A percentile compares a stretch with the other conserved stretches of the same genome.
phyloP scores from a whole-genome alignment of 2,888 invertebrate species.

The Lucinisca nassula region DNA sequence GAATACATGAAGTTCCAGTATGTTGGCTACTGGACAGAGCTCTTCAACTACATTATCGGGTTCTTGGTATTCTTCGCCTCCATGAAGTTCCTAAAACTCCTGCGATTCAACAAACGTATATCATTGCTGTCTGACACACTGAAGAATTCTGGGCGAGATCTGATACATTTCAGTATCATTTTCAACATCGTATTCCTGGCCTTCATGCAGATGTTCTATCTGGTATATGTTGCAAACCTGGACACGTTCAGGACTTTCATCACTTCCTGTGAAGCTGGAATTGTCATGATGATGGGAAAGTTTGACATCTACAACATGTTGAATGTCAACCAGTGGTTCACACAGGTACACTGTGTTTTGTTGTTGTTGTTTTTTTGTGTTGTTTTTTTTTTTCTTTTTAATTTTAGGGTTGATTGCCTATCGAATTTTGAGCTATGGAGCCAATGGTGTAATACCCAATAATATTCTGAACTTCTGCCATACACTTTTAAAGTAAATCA shows the following conservation, averaged over 20 bases:
- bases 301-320: slow-evolving; percentile 87
- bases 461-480: too few species aligned
- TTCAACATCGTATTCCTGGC: slow-evolving; percentile 87
- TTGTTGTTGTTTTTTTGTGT: too few species aligned
- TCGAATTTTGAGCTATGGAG: too few species aligned
- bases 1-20: slow-evolving; percentile 88
- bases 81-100: slow-evolving; percentile 89
- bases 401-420: too few species aligned
- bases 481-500: too few species aligned
- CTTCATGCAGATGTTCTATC: slow-evolving; percentile 87
- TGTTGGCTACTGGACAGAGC: slow-evolving; percentile 88
- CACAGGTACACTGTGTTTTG: too few species aligned
- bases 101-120: slow-evolving; percentile 88
- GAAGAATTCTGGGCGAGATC: slow-evolving; percentile 79
- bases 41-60: slow-evolving; percentile 89
- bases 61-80: slow-evolving; percentile 89
- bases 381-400: too few species aligned
- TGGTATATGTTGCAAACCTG: slow-evolving; percentile 83
- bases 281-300: slow-evolving; percentile 88
- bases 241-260: slow-evolving; percentile 75
- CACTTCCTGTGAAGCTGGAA: slow-evolving; percentile 82
- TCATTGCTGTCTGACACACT: slow-evolving; percentile 85
- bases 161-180: slow-evolving; percentile 86
- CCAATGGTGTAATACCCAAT: too few species aligned
- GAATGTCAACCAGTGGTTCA: slow-evolving; percentile 79